Conservation (phyloP, 2,113 vertebrate species). For the Ornithorhynchus anatinus region DNA sequence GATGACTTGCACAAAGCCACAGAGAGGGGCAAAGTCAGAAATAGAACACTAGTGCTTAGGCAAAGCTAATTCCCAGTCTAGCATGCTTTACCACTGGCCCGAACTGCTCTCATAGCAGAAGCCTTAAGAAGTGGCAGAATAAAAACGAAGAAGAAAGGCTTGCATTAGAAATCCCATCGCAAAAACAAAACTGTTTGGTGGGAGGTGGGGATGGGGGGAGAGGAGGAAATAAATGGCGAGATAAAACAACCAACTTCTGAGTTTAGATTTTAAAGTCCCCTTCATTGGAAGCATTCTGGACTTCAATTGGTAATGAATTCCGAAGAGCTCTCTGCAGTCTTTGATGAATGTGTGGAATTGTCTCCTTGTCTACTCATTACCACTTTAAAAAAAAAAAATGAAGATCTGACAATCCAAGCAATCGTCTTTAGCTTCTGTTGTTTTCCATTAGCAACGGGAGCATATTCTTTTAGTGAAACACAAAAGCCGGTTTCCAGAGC, state of each 20-base stretch:
- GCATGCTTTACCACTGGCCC: no score
- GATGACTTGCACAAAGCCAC: not conserved
- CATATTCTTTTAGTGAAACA: slow-evolving; percentile 55
- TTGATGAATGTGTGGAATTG: slow-evolving; percentile 53
- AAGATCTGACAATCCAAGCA: slow-evolving; percentile 30
- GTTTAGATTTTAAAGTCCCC: slow-evolving; percentile 14
- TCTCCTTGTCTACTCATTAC: slow-evolving; percentile 51
- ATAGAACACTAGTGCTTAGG: not conserved
- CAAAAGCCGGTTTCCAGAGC: slow-evolving; percentile 62
- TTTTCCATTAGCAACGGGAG: slow-evolving; percentile 60
- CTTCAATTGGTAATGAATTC: slow-evolving; percentile 40
- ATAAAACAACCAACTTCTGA: slow-evolving; percentile 25
- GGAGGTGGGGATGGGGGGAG: not conserved
- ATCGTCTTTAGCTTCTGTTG: slow-evolving; percentile 63
- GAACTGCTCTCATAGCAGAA: no score
- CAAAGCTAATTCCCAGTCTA: not conserved
- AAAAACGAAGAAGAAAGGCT: not conserved
- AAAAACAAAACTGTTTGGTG: not conserved
- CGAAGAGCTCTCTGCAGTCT: slow-evolving; percentile 22
- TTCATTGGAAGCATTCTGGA: slow-evolving; percentile 20
- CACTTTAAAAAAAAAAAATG: not conserved
- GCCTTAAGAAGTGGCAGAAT: not conserved
- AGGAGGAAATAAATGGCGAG: not conserved
- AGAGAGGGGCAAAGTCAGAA: not conserved
- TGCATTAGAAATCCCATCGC: not conserved